phyloP scores from a whole-genome alignment of 2,113 vertebrate genomes.

The Protomyctophum bolini region DNA sequence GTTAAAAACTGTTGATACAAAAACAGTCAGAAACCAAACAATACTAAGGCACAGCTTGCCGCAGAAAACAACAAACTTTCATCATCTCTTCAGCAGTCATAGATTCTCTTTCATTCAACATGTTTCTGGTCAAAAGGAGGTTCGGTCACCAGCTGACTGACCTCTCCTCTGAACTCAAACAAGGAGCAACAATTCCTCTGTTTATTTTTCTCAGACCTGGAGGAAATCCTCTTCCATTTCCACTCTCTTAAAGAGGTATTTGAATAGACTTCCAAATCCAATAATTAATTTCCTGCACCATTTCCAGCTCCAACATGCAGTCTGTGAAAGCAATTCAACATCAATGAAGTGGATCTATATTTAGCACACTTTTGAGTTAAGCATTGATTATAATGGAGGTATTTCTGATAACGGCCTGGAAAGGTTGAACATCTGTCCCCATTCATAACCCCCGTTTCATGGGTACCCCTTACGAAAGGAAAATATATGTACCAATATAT shows the following conservation, averaged over 20 bases:
- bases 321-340: background rate
- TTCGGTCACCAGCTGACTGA: conserved; percentile 3
- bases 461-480: too few species aligned
- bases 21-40: too few species aligned
- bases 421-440: too few species aligned
- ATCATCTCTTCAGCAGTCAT: background rate
- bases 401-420: too few species aligned
- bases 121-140: background rate
- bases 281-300: conserved; percentile 24
- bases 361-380: background rate
- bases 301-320: background rate
- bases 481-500: too few species aligned
- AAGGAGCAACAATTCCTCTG: conserved; percentile 39
- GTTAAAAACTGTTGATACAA: too few species aligned
- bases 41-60: too few species aligned
- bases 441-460: too few species aligned
- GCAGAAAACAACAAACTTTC: background rate
- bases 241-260: conserved; percentile 19
- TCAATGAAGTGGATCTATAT: background rate
- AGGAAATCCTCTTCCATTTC: conserved; percentile 66
- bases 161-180: conserved; percentile 6
- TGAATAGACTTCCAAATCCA: conserved; percentile 17
- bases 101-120: background rate
- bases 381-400: background rate
- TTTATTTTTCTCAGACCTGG: conserved; percentile 69